A percentile compares a stretch with the other conserved stretches of the same genome.
phyloP scores from a whole-genome alignment of 2,113 vertebrate species.

The Mormyrus iriodes region DNA sequence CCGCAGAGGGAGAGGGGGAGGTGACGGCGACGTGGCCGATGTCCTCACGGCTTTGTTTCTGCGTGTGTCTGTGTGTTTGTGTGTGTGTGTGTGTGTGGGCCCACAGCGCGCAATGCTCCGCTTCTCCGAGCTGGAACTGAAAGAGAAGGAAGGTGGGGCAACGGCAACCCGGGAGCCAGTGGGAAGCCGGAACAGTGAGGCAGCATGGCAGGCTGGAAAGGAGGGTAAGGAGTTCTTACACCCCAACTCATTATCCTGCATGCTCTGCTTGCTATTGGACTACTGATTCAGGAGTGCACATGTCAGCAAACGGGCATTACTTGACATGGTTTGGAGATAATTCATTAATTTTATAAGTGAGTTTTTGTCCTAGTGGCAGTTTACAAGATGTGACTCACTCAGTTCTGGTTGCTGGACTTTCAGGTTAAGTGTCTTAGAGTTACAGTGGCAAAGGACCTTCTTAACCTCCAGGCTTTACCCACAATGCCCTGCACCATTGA shows the following conservation, averaged over 20 bases:
- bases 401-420: not conserved
- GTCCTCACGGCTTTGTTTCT: conserved; percentile 33
- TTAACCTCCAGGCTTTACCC: not conserved
- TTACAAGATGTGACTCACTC: not conserved
- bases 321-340: not conserved
- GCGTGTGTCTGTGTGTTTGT: conserved; percentile 9
- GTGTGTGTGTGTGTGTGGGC: conserved; percentile 53
- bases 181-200: conserved; percentile 69
- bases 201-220: conserved; percentile 63
- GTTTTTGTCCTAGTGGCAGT: not conserved
- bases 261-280: not conserved
- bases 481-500: not conserved
- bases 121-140: conserved; percentile 96
- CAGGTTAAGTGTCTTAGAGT: not conserved
- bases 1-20: not conserved
- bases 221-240: conserved; percentile 48
- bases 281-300: not conserved
- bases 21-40: not conserved
- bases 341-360: not conserved
- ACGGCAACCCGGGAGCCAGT: conserved; percentile 72
- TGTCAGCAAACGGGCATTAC: not conserved
- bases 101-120: conserved; percentile 90
- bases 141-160: conserved; percentile 74
- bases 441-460: not conserved
- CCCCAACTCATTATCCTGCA: conserved; percentile 16